Percentiles rank a stretch among this genome's conserved stretches.
Evolutionary conservation across 2,797 vertebrate genomes (phyloP).

Genomic region (Rhincodon typus): DNA sequence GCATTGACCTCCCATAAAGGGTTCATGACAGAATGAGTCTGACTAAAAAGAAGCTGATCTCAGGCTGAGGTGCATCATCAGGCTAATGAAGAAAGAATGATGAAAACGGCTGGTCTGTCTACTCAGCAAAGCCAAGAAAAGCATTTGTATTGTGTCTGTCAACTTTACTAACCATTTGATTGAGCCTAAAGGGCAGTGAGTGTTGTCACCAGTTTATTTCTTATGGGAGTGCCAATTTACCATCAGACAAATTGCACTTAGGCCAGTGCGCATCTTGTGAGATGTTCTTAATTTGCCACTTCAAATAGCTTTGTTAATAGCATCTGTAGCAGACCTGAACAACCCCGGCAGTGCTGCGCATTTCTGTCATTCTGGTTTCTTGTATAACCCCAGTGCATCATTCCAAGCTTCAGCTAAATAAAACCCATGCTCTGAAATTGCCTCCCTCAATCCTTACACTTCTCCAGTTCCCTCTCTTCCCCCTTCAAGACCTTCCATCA

Average conservation of each 20-base stretch:
- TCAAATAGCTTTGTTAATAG: not conserved
- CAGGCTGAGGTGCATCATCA: not conserved
- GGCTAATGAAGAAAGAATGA: slow-evolving; percentile 5
- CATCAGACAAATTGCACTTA: slow-evolving; percentile 24
- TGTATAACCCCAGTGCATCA: no score
- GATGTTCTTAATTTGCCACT: not conserved
- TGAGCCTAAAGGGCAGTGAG: not conserved
- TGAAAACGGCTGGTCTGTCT: not conserved
- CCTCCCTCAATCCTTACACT: not conserved
- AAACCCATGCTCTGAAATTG: not conserved
- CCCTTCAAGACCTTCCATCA: not conserved
- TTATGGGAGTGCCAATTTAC: not conserved
- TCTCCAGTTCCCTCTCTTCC: not conserved
- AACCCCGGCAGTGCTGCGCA: no score
- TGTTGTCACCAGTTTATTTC: slow-evolving; percentile 23
- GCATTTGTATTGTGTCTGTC: not conserved
- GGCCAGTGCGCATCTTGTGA: not conserved
- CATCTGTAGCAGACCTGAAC: not conserved
- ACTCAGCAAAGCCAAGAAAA: not conserved
- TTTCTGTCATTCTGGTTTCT: no score
- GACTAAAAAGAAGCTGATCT: not conserved
- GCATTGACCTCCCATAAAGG: not conserved
- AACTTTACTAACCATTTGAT: slow-evolving; percentile 11
- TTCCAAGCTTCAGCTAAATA: not conserved
- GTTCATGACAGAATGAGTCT: not conserved